Evolutionary conservation across 2,888 invertebrate genomes (phyloP).

Genomic region (Lingula anatina): DNA sequence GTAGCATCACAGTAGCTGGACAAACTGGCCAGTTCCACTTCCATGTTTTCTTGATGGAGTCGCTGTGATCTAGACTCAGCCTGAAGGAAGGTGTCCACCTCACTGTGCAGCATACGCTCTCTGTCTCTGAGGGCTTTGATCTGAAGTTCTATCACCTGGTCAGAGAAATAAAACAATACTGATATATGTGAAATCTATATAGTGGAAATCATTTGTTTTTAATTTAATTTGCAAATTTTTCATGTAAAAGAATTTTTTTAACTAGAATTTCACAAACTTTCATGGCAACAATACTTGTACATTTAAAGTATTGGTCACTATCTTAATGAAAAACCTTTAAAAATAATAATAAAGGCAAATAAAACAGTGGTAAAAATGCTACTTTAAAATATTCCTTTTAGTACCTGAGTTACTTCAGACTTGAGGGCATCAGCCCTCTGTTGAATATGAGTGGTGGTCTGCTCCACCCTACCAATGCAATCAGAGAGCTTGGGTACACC

Average conservation of each 20-base stretch:
- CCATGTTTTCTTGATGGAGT: constrained; percentile 85
- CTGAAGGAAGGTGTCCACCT: constrained; percentile 80
- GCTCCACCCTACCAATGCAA: constrained; percentile 59
- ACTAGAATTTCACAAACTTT: no score
- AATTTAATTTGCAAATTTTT: no score
- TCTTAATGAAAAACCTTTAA: no score
- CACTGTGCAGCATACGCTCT: constrained; percentile 60
- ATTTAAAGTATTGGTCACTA: no score
- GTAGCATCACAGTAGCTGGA: constrained; percentile 83
- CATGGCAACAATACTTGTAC: no score
- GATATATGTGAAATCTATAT: no score
- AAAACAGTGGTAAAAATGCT: no score
- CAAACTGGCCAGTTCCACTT: constrained; percentile 90
- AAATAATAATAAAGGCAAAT: no score
- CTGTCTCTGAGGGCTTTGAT: constrained; percentile 51
- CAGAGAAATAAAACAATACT: no score
- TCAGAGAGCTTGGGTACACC: constrained; percentile 63
- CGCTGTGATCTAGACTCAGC: constrained; percentile 79
- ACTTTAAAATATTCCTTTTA: no score
- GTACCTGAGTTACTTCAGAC: constrained; percentile 79
- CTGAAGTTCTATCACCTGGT: constrained; percentile 33
- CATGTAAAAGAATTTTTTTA: no score
- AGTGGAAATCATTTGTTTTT: no score
- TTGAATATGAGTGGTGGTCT: constrained; percentile 81
- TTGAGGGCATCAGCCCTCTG: constrained; percentile 84